phyloP scores from a whole-genome alignment of 1,140 invertebrate genomes.

The Schlechtendalia chinensis region DNA sequence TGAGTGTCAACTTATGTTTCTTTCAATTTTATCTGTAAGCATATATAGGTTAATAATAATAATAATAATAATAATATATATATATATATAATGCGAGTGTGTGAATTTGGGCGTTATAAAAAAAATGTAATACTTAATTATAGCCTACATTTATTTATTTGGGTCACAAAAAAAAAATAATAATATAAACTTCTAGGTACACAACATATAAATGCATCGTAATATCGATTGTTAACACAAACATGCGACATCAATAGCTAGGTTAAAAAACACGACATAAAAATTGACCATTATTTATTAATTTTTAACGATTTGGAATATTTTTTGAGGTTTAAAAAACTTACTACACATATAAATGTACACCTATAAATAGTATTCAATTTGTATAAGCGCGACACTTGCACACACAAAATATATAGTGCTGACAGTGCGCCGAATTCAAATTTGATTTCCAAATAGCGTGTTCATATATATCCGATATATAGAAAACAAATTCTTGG shows the following conservation, averaged over 20 bases:
- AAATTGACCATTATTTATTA: not conserved
- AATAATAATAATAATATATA: too few species aligned
- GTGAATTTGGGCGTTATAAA: too few species aligned
- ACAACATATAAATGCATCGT: not conserved
- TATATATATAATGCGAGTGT: not conserved
- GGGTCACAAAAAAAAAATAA: not conserved
- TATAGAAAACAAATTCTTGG: too few species aligned
- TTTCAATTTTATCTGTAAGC: too few species aligned
- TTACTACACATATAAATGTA: not conserved
- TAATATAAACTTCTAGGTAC: not conserved
- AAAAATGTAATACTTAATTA: not conserved
- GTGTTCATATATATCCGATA: not conserved
- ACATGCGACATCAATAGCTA: conserved; percentile 6
- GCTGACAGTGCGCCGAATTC: not conserved
- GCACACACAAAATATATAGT: too few species aligned
- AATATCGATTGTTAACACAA: conserved; percentile 29
- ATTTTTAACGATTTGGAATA: not conserved
- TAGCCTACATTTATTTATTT: not conserved
- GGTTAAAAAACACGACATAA: not conserved
- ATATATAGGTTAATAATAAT: too few species aligned
- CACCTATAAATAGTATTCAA: not conserved
- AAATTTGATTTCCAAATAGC: not conserved
- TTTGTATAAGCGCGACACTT: not conserved
- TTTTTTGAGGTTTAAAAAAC: not conserved
- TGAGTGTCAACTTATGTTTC: too few species aligned